Percentiles rank a stretch among this genome's conserved stretches.
Evolutionary conservation across 1,140 invertebrate genomes (phyloP).

Genomic region (Meloidogyne floridensis): DNA sequence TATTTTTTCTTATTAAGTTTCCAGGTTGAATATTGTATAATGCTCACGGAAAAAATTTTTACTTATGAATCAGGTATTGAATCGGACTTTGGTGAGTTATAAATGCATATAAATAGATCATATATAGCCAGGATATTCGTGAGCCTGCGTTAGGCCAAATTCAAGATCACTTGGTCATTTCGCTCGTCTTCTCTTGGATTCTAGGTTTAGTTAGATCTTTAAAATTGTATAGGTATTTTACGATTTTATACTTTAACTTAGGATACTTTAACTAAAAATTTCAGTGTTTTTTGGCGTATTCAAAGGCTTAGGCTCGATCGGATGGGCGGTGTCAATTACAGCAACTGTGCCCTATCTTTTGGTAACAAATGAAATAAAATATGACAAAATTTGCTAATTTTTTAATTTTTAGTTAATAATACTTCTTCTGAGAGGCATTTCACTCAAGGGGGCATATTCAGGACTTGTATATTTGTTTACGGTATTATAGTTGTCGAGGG

Average conservation of each 20-base stretch:
- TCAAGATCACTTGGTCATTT: conserved; percentile 41
- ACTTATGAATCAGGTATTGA: conserved; percentile 55
- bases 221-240: no score
- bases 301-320: conserved; percentile 62
- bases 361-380: not conserved
- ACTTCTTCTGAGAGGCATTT: conserved; percentile 56
- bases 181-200: conserved; percentile 58
- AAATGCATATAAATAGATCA: conserved; percentile 30
- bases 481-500: not conserved
- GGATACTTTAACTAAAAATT: not conserved
- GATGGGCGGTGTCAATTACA: conserved; percentile 61
- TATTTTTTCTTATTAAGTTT: conserved; percentile 11
- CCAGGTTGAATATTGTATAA: conserved; percentile 11
- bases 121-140: not conserved
- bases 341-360: conserved; percentile 35
- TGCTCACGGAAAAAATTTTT: conserved; percentile 19
- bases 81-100: conserved; percentile 52
- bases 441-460: conserved; percentile 49
- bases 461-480: conserved; percentile 45
- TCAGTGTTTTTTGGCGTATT: conserved; percentile 64
- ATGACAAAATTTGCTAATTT: not conserved
- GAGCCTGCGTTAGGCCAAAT: conserved; percentile 6
- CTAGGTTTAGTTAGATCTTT: conserved; percentile 14
- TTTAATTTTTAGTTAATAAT: conserved; percentile 54
- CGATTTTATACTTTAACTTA: no score